Evolutionary conservation across 2,888 invertebrate species (phyloP), one percentile per base, ranked within the genome.

Genomic region (Ditylenchus weischeri): DNA sequence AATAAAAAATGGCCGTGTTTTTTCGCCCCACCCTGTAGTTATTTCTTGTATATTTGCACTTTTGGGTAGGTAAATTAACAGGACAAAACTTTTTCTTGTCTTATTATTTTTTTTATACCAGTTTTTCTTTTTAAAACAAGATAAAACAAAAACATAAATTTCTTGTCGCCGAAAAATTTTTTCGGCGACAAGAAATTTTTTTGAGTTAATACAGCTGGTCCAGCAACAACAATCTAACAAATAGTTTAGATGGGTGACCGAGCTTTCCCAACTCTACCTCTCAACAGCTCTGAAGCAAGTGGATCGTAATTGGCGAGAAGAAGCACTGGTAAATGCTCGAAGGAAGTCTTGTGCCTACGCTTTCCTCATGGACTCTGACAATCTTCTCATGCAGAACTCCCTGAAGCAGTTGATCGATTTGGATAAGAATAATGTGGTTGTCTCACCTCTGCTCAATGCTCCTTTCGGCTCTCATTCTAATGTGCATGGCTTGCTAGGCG

Each of bases 291-390:
- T 74, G 21, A 62, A 65, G 10, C 69, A 69, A 65, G 70, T 73
- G 13, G 29, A 64, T 0, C 68, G 66, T 4, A 78, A 78, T 64
- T 79, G 79, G 79, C 47, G 72, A 58, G 80, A 80, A 61, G 60
- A 50, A n/a, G 75, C 74, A n/a, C 62, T 80, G 21, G 66, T 72
- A 23, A 71, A 68, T 43, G 78, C 76, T 1, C 48, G 80, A 19
- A 63, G 87, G 73, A 87, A 88, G 65, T 93, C 93, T 92, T 91
- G 92, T 8, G 93, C 94, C 85, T 95, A 88, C 84, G 83, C 92
- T 72, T 89, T 91, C 86, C 89, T 90, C 86, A 79, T 92, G 65
- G 92, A 93, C 84, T 89, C 90, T 19, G 93, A 94, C 86, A 90
- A 89, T 6, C 89, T 93, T 77, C 84, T 93, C 8, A 89, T 89